phyloP scores from a whole-genome alignment of 2,797 vertebrate species.

The Chloroceryle inda region DNA sequence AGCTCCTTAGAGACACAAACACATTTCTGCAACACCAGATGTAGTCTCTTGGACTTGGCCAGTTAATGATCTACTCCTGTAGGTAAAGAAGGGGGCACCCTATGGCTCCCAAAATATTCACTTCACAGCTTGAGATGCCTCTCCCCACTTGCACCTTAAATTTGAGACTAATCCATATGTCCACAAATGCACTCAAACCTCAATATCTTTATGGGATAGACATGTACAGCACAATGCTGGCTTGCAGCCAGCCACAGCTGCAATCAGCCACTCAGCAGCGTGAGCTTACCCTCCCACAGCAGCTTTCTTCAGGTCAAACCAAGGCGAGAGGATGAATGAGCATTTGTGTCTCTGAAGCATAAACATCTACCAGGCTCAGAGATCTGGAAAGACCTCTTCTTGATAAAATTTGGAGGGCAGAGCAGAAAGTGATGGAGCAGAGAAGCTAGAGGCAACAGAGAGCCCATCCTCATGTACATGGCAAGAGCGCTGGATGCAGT shows the following conservation, averaged over 20 bases:
- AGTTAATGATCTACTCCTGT: background rate
- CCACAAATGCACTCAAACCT: background rate
- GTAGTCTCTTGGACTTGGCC: background rate
- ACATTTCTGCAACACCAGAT: background rate
- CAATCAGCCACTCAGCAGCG: background rate
- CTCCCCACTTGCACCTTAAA: background rate
- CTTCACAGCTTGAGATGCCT: background rate
- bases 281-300: background rate
- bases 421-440: background rate
- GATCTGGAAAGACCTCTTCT: background rate
- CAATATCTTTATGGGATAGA: accelerated
- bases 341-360: background rate
- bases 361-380: background rate
- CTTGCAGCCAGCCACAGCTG: background rate
- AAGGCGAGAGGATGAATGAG: background rate
- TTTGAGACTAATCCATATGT: background rate
- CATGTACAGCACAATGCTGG: background rate
- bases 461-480: background rate
- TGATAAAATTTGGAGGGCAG: background rate
- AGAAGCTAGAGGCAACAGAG: background rate
- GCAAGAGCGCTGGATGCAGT: background rate
- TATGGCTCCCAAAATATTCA: background rate
- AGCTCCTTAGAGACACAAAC: background rate
- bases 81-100: background rate
- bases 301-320: background rate